Percentiles rank a stretch among this genome's conserved stretches.
Conservation (phyloP, 1,140 invertebrate species). For the Prorops nasuta region DNA sequence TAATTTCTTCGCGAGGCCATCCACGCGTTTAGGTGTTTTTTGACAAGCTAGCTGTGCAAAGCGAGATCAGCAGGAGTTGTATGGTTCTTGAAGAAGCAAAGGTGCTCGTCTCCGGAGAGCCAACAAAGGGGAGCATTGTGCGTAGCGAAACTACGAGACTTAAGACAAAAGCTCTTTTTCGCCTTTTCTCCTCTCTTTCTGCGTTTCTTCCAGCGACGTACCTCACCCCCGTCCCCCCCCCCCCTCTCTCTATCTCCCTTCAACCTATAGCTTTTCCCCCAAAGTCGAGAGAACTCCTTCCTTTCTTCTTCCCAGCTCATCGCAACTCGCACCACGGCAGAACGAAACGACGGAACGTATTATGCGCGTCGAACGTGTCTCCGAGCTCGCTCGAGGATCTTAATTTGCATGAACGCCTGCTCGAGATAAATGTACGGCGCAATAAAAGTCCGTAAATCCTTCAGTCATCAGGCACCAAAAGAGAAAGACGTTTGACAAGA, state of each 20-base stretch:
- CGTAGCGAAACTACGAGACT: conserved; percentile 2
- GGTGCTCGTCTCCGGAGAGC: too few relatives aligned
- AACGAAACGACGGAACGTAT: too few relatives aligned
- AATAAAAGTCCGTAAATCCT: conserved; percentile 41
- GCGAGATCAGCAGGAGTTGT: too few relatives aligned
- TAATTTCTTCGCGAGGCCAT: too few relatives aligned
- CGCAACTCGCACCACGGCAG: too few relatives aligned
- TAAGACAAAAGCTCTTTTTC: conserved; percentile 26
- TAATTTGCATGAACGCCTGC: conserved; percentile 30
- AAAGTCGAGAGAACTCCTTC: too few relatives aligned
- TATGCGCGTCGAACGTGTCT: conserved; percentile 21
- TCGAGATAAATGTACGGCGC: conserved; percentile 31
- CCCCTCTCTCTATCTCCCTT: neutral
- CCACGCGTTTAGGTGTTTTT: too few relatives aligned
- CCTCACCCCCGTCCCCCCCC: too few relatives aligned
- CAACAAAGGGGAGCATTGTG: conserved; percentile 25
- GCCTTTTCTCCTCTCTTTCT: neutral
- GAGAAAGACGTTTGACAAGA: conserved; percentile 5
- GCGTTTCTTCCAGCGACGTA: too few relatives aligned
- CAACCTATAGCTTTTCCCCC: too few relatives aligned
- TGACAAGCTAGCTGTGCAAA: too few relatives aligned
- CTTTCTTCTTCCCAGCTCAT: neutral
- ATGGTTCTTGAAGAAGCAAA: too few relatives aligned
- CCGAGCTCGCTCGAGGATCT: conserved; percentile 28
- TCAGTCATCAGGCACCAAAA: conserved; percentile 28